Evolutionary conservation across 2,888 invertebrate species (phyloP).

Genomic region (Oeneis ivallda): DNA sequence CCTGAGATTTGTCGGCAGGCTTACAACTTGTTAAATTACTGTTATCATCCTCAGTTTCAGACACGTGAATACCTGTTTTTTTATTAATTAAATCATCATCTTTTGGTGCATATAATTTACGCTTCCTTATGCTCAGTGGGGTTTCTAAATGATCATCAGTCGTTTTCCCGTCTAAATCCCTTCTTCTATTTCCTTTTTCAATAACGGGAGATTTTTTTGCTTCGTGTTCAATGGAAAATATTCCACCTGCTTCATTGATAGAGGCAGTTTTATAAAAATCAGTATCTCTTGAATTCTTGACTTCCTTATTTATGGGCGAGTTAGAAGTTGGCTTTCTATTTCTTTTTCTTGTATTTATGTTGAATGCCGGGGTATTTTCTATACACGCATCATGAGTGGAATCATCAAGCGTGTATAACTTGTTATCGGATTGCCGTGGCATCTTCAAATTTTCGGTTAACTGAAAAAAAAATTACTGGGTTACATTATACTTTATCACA

Average conservation of each 20-base stretch:
- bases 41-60: conserved; percentile 38
- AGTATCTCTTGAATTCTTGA: conserved; percentile 4
- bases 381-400: conserved; percentile 58
- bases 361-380: conserved; percentile 48
- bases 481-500: too few relatives aligned
- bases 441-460: conserved; percentile 59
- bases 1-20: conserved; percentile 43
- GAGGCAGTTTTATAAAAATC: conserved; percentile 27
- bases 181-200: conserved; percentile 44
- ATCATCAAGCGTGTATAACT: conserved; percentile 46
- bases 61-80: conserved; percentile 40
- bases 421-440: not conserved
- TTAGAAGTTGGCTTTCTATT: not conserved
- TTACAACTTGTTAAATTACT: conserved; percentile 34
- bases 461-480: conserved; percentile 51
- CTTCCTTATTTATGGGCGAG: not conserved
- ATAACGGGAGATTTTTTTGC: conserved; percentile 51
- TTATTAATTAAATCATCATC: conserved; percentile 48
- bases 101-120: conserved; percentile 70
- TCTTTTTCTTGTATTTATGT: conserved; percentile 27
- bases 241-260: too few relatives aligned
- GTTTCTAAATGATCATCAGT: conserved; percentile 28
- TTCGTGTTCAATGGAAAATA: too few relatives aligned
- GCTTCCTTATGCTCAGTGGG: conserved; percentile 50
- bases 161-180: not conserved